Evolutionary conservation across 1,140 invertebrate genomes (phyloP), one percentile per base, ranked within the genome.

Genomic region (Sitophilus oryzae): DNA sequence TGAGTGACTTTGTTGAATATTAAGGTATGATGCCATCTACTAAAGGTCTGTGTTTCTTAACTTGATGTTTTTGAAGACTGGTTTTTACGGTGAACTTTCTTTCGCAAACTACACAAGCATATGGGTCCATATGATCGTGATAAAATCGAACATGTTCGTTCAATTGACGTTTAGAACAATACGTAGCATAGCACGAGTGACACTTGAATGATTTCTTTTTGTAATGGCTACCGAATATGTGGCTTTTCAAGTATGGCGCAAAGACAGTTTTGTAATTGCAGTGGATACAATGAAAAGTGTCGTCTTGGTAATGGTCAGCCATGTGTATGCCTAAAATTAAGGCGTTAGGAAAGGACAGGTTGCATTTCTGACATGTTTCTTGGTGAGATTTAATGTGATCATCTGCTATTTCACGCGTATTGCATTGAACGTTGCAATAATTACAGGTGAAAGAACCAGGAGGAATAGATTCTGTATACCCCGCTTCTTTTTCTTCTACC

Each of bases 251-350:
- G 14, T 44, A 41, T 18, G 44, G 38, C 10, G 41, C 4, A 2
- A 48, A 14, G 4, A 47, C 10, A 9, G 30, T 34, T 38, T 49
- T 56, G 15, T 48, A 56, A 15, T 36, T 15, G 30, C 54, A 56
- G 25, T 19, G 47, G 2, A 47, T 45, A 43, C 54, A 56, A 20
- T 40, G 50, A 18, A 56, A 18, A 18, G 20, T 76, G 1, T 36
- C 25, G 1, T 50, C 47, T 21, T 18, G 4, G 19, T 56, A 37
- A 37, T 56, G 54, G 15, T 56, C 54, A 6, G 54, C 21, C 20
- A 50, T 16, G 35, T 56, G 54, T 9, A 49, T 22, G 0, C 54
- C 54, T 35, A 56, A 45, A 30, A 50, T n/a, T 19, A 36, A 56
- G n/a, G 54, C 25, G 18, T 51, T 49, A 2, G 48, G 14, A 22